A percentile compares a stretch with the other conserved stretches of the same genome.
Conservation (phyloP, 2,888 invertebrate species). For the Priocnemis perturbator region DNA sequence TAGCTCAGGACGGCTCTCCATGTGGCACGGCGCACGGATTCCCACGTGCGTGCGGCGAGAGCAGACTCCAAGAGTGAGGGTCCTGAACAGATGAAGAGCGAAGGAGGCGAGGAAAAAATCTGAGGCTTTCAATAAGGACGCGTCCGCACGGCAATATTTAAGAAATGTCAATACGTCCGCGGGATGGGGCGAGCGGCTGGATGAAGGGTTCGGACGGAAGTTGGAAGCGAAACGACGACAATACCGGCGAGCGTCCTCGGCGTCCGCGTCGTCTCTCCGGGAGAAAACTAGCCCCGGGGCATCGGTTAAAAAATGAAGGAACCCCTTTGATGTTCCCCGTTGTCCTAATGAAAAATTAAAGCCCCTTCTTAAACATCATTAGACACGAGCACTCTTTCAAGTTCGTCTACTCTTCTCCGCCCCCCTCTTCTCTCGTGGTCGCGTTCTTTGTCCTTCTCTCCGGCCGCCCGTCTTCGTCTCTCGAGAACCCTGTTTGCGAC, state of each 20-base stretch:
- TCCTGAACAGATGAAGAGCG: conserved; percentile 16
- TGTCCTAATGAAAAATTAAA: conserved; percentile 75
- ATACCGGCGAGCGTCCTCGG: conserved; percentile 45
- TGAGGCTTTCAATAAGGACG: conserved; percentile 54
- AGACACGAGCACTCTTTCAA: conserved; percentile 70
- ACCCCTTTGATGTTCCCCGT: conserved; percentile 71
- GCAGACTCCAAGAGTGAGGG: background rate
- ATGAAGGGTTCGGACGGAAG: background rate
- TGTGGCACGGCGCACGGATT: conserved; percentile 50
- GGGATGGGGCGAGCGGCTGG: background rate
- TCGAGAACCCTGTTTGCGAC: conserved; percentile 7
- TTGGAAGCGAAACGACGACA: conserved; percentile 41
- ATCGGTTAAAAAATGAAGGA: conserved; percentile 71
- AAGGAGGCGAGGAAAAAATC: conserved; percentile 28
- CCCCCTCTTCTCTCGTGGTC: conserved; percentile 14
- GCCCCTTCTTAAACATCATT: conserved; percentile 75
- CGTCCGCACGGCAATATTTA: conserved; percentile 66
- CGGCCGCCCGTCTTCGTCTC: conserved; percentile 24
- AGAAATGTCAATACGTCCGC: conserved; percentile 71
- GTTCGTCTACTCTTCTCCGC: conserved; percentile 45
- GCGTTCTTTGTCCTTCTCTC: conserved; percentile 27
- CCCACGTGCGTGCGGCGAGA: conserved; percentile 46
- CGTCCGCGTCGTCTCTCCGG: conserved; percentile 47
- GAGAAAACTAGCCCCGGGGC: conserved; percentile 64
- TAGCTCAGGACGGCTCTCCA: conserved; percentile 42